Evolutionary conservation across 2,113 vertebrate species (phyloP).

Genomic region (Noctilio leporinus): DNA sequence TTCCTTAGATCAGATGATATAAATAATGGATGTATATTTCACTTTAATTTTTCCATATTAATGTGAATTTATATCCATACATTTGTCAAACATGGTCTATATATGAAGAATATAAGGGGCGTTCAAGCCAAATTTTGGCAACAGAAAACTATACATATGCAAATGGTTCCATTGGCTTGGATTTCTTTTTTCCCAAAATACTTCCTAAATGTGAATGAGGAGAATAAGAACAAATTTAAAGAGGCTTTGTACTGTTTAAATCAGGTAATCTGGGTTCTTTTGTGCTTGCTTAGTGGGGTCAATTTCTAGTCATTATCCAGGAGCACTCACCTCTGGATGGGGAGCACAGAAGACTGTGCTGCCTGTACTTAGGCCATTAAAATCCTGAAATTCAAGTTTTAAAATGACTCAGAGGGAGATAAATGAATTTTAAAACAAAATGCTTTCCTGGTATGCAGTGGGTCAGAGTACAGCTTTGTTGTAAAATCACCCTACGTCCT

Average conservation of each 20-base stretch:
- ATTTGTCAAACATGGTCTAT: not conserved
- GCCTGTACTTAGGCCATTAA: not conserved
- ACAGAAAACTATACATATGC: not conserved
- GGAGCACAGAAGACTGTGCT: not conserved
- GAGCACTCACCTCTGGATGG: not conserved
- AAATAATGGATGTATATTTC: not conserved
- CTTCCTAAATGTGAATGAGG: not conserved
- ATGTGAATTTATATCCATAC: not conserved
- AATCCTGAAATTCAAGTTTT: conserved; percentile 15
- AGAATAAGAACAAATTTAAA: not conserved
- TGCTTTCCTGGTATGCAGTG: not conserved
- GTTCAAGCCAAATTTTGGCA: not conserved
- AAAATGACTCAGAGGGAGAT: not conserved
- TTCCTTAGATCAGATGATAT: not conserved
- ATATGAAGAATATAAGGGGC: not conserved
- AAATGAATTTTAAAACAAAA: not conserved
- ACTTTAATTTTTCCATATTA: not conserved
- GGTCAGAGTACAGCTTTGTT: not conserved
- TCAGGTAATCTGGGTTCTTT: not conserved
- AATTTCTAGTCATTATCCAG: not conserved
- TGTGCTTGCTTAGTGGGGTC: not conserved
- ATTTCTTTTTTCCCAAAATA: not conserved
- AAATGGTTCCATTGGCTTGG: not conserved
- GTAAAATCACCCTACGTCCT: not conserved
- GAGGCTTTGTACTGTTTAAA: not conserved